Evolutionary conservation across 2,797 vertebrate species (phyloP).

Genomic region (Sebastiscus albofasciatus): DNA sequence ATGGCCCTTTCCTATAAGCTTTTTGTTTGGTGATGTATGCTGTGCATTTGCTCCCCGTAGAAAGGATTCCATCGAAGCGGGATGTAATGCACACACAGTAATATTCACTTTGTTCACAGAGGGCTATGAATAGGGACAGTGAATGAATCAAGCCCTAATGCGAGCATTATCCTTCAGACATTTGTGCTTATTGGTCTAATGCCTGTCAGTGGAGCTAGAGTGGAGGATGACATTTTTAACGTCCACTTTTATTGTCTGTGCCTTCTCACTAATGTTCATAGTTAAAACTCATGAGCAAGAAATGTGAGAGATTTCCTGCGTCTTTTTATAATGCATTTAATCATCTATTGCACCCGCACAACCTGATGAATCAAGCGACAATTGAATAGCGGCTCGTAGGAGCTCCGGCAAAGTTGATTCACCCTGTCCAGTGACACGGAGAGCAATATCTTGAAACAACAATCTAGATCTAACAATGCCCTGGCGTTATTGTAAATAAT

Average conservation of each 20-base stretch:
- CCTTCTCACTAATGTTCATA: constrained; percentile 49
- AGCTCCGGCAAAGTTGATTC: constrained; percentile 29
- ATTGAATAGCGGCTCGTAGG: constrained; percentile 29
- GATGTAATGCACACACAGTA: constrained; percentile 60
- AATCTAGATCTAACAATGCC: constrained; percentile 56
- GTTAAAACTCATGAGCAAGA: constrained; percentile 44
- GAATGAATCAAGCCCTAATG: constrained; percentile 75
- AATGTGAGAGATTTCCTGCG: constrained; percentile 13
- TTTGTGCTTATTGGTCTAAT: constrained; percentile 72
- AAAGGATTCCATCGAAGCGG: constrained; percentile 56
- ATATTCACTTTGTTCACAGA: constrained; percentile 66
- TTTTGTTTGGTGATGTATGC: constrained; percentile 78
- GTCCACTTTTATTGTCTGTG: constrained; percentile 59
- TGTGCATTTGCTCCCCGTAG: constrained; percentile 60
- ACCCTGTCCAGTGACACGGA: constrained; percentile 24
- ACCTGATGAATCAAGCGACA: constrained; percentile 40
- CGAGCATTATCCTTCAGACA: constrained; percentile 72
- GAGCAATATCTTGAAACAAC: constrained; percentile 50
- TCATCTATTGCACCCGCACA: constrained; percentile 21
- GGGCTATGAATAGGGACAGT: constrained; percentile 58
- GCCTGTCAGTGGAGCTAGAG: constrained; percentile 57
- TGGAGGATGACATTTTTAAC: constrained; percentile 65
- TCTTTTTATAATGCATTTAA: constrained; percentile 36
- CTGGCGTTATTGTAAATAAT: constrained; percentile 67
- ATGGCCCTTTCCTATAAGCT: constrained; percentile 58